Evolutionary conservation across 2,797 vertebrate species (phyloP), one percentile per base, ranked within the genome.

Genomic region (Zalophus californianus): DNA sequence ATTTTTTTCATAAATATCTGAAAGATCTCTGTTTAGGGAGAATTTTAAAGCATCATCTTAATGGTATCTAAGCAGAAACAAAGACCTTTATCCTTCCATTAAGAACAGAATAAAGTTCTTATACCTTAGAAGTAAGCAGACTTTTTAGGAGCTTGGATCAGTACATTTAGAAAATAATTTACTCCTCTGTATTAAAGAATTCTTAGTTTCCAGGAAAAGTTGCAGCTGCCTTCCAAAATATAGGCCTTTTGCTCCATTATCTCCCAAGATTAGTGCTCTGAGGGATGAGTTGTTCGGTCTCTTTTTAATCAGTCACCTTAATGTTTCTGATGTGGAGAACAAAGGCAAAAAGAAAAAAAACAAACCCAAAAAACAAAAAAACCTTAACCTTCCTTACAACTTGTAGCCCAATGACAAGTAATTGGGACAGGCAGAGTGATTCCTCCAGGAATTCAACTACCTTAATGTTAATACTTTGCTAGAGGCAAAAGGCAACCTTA

Each of bases 1-100:
- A 91, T 35, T 50, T 86, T 94, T 94, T 86, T 48, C n/a, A 77
- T 88, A 91, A 95, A 70, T 96, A 89, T 38, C 3, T 86, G 73
- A 77, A 70, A 86, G 89, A 79, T 50, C 84, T 95, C 11, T 27
- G 3, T 89, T 41, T 52, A 41, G 60, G 44, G 35, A 85, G 21
- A 95, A 60, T 89, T 68, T 80, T 41, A 70, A 80, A 62, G 35
- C 32, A 54, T 84, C 64, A 64, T 92, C 52, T 93, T 80, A 78
- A 83, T 83, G 62, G 90, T 90, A 86, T 48, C 41, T 90, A 66
- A 92, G 52, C 29, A 64, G 72, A 96, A 91, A 58, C 83, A 79
- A 68, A 79, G 72, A 72, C 1, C 23, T 84, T 83, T 77, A 52
- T 38, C 50, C 16, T 92, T 35, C 83, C 83, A 54, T 90, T 62